Evolutionary conservation across 2,113 vertebrate species (phyloP), one percentile per base, ranked within the genome.

Genomic region (Silurus meridionalis): DNA sequence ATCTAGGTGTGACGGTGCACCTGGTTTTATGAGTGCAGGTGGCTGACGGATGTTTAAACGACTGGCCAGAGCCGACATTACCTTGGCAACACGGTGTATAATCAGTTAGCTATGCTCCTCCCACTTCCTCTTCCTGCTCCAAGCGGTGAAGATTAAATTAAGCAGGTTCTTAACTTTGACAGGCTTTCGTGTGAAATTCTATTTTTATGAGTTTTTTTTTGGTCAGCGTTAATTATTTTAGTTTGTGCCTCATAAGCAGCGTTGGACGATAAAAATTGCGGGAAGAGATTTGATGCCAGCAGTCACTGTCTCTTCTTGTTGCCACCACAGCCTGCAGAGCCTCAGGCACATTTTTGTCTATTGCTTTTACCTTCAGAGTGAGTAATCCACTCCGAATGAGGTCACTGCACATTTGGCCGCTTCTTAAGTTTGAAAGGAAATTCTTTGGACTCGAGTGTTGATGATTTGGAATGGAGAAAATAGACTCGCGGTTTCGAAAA

Each of bases 211-310:
- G 83, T 85, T 88, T 90, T 93, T 37, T 37, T 37, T 37, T 94
- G 94, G 93, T 93, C 92, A 93, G 74, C 90, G 77, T 91, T 94
- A 94, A 94, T 93, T 94, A 94, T 90, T 85, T 85, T 84, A 87
- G 57, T 64, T 92, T 88, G 78, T 90, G 85, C 90, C 78, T 88
- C 82, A 86, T 77, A 66, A 85, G 74, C 25, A 72, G 79, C 9
- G 14, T 9, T 74, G 8, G 8, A 15, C 19, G 80, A 83, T 87
- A 88, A 85, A 84, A 85, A 88, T 87, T 37, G 1, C 1, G 37
- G 90, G 87, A 85, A 81, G 83, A 66, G 86, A 89, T 88, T 88
- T 89, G 86, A 90, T 86, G 89, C 89, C 91, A 89, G 90, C 87
- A 90, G 87, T 84, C 87, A 86, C 86, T 80, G 82, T 86, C 84